Conservation (phyloP, 2,113 vertebrate genomes). For the Pica pica region DNA sequence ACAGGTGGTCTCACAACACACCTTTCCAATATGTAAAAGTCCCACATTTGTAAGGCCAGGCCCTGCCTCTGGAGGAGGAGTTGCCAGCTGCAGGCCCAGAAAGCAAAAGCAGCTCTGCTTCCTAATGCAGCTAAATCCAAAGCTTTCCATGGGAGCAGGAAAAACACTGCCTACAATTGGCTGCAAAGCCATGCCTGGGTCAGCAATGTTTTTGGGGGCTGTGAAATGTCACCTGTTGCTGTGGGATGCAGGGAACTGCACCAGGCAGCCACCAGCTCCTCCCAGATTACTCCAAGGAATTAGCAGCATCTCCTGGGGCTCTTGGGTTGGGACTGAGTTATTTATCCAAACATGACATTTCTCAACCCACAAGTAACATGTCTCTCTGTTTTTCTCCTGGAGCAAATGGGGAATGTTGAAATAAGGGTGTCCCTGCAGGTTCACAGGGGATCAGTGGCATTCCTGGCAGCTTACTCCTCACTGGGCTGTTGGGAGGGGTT, state of each 20-base stretch:
- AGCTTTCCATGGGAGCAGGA: not conserved
- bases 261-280: not conserved
- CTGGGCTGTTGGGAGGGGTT: not conserved
- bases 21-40: fast-evolving
- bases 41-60: not conserved
- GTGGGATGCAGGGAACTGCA: not conserved
- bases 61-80: not conserved
- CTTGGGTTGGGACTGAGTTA: not conserved
- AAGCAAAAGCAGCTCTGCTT: not conserved
- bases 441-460: not conserved
- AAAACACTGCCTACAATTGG: not conserved
- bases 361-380: not conserved
- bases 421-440: fast-evolving
- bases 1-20: not conserved
- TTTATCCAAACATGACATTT: not conserved
- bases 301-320: not conserved
- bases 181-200: fast-evolving
- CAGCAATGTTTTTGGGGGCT: not conserved
- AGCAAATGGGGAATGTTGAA: not conserved
- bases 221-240: not conserved
- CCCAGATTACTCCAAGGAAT: not conserved
- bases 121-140: not conserved
- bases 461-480: not conserved
- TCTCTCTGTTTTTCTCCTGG: not conserved
- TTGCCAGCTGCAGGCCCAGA: not conserved